Base-by-base conservation (phyloP, 1,140 invertebrate species). In the Vanessa atalanta region DNA sequence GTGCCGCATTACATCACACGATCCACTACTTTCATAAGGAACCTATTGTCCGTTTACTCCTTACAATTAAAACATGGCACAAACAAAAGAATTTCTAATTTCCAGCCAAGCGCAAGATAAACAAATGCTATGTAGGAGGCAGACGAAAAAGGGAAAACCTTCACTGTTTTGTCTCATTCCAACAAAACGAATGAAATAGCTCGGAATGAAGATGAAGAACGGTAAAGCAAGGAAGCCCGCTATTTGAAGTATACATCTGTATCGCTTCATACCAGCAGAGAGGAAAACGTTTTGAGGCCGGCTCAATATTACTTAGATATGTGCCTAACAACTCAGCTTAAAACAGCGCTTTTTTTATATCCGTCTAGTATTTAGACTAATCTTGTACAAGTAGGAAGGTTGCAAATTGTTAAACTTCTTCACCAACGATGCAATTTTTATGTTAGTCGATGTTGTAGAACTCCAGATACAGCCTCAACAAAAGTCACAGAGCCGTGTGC, bases 71-170 rank as follows among this genome's bases (percentile, higher is more conserved):
- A 85, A 87, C 78, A 80, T 83, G 61, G 77, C 64, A 53, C 65
- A 82, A 82, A 90, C 88, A 90, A 90, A 88, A 83, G 87, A 90
- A 88, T 89, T 88, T 88, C 81, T 89, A 88, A 90, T 90, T 89
- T 83, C 70, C 80, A 85, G 79, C 77, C 82, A 79, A 79, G 83
- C 82, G 79, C 67, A 85, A 84, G 83, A 87, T 88, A 88, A 86
- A 87, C 85, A 88, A 90, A 85, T 84, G 79, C 82, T 84, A 81
- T 79, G 82, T 82, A 86, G 82, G 77, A 77, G 73, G 83, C 82
- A 84, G 85, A 85, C 83, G 80, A 83, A 88, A 85, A 87, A 83
- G 81, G 84, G 81, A 83, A 80, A 82, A 80, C 76, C 53, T 77
- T 76, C 48, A 53, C 73, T 69, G 78, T 79, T 81, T 77, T 73